Evolutionary conservation across 2,888 invertebrate genomes (phyloP), one percentile per base, ranked within the genome.

Genomic region (Alentia gelatinosa): DNA sequence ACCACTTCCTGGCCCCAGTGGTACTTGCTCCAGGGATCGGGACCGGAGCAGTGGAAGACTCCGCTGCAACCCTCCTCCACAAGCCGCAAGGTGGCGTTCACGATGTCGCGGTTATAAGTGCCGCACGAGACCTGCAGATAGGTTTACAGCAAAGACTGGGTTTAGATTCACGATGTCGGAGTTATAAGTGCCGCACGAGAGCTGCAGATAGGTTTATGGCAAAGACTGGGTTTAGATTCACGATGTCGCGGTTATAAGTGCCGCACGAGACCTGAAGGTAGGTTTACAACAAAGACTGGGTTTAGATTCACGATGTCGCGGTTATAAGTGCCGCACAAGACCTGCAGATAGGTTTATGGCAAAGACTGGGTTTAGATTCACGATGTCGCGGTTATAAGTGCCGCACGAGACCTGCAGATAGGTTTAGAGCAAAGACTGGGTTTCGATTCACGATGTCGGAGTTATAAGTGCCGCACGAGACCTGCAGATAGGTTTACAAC

Each of bases 101-200:
- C 90, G 26, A 90, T 86, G 40, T 90, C 90, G 0, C 90, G 35
- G 90, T 90, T 90, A 35, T 90, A 90, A 9, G 90, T 90, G 5
- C 56, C 63, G 30, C 90, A 86, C 7, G 90, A 90, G 0, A 90
- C 79, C 90, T 90, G 39, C 4, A n/a, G 26, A 42, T 7, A 42
- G 26, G 63, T 39, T 4, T n/a, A n/a, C 26, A 74, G 9, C 23
- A 42, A 42, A 5, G 23, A 33, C 23, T 5, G 74, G 74, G 9
- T 74, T 74, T 74, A 12, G 5, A 12, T 74, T 74, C n/a, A 74
- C 90, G 19, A 90, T 79, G 35, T 90, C 90, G 4, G 79, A 4
- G 90, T 90, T 90, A 35, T 90, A 90, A 15, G 90, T 90, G 5
- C 42, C 47, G 37, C 90, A 79, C 7, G 90, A 90, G 4, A 90